Conservation (phyloP, 2,797 vertebrate genomes). For the Semaprochilodus insignis region DNA sequence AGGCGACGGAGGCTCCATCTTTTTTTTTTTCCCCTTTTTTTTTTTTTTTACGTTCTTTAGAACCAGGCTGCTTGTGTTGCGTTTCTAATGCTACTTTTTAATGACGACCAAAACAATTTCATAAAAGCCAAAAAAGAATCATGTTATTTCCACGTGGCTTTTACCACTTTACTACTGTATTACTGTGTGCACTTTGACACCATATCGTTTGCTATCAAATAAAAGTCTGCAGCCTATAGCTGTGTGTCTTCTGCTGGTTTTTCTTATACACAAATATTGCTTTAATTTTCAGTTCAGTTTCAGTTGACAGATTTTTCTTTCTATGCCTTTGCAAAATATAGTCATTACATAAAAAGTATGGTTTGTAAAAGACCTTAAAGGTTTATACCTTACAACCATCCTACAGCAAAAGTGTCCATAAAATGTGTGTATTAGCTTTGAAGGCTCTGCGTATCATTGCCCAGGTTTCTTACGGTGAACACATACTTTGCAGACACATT, state of each 20-base stretch:
- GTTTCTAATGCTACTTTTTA: slow-evolving; percentile 47
- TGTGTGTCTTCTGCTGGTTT: neutral
- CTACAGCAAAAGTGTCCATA: no score
- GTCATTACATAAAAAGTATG: no score
- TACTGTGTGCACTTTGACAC: slow-evolving; percentile 53
- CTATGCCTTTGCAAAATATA: neutral
- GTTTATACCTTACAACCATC: no score
- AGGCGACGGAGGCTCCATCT: slow-evolving; percentile 62
- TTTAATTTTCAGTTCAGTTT: neutral
- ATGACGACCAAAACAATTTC: slow-evolving; percentile 60
- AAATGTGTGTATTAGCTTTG: no score
- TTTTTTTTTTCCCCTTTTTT: neutral
- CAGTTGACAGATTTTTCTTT: neutral
- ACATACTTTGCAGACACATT: no score
- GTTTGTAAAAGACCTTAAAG: no score
- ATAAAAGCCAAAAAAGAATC: slow-evolving; percentile 58
- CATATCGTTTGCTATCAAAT: slow-evolving; percentile 61
- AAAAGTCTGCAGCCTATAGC: slow-evolving; percentile 40
- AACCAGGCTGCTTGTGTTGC: slow-evolving; percentile 30
- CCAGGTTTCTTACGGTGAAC: no score
- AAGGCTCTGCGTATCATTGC: no score
- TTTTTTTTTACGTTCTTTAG: slow-evolving; percentile 33
- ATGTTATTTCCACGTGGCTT: slow-evolving; percentile 50
- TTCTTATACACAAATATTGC: neutral
- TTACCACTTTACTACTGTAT: slow-evolving; percentile 41